phyloP scores from a whole-genome alignment of 2,888 invertebrate genomes.

The Pristionchus japonicus region DNA sequence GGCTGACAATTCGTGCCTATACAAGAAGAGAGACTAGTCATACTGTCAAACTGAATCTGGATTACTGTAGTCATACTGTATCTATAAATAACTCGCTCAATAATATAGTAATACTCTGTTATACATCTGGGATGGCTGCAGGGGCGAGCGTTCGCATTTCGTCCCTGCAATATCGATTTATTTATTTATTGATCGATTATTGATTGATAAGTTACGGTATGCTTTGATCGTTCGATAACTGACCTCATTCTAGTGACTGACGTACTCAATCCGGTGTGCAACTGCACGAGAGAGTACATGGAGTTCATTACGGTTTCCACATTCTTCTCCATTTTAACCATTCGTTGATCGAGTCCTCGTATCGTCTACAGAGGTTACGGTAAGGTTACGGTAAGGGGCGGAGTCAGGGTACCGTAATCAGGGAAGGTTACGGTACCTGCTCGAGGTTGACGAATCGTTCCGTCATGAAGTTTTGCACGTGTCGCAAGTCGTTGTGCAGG shows the following conservation, averaged over 20 bases:
- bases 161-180: background rate
- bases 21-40: background rate
- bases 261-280: conserved; percentile 73
- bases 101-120: conserved; percentile 7
- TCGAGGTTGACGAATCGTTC: conserved; percentile 41
- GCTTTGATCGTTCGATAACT: background rate
- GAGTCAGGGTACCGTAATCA: background rate
- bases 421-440: conserved; percentile 20
- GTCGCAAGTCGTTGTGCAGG: conserved; percentile 47
- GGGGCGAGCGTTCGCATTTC: background rate
- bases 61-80: conserved; percentile 19
- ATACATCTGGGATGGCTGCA: background rate
- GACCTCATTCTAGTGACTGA: conserved; percentile 61
- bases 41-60: background rate
- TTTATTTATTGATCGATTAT: background rate
- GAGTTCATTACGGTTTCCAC: conserved; percentile 73
- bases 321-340: conserved; percentile 72
- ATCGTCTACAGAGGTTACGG: conserved; percentile 52
- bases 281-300: conserved; percentile 71
- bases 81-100: conserved; percentile 5
- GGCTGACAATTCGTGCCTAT: background rate
- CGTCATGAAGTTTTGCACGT: conserved; percentile 50
- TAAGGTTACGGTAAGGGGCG: background rate
- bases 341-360: conserved; percentile 63
- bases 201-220: background rate